Conservation (phyloP, 2,888 invertebrate genomes). For the Folsomia manolachei region DNA sequence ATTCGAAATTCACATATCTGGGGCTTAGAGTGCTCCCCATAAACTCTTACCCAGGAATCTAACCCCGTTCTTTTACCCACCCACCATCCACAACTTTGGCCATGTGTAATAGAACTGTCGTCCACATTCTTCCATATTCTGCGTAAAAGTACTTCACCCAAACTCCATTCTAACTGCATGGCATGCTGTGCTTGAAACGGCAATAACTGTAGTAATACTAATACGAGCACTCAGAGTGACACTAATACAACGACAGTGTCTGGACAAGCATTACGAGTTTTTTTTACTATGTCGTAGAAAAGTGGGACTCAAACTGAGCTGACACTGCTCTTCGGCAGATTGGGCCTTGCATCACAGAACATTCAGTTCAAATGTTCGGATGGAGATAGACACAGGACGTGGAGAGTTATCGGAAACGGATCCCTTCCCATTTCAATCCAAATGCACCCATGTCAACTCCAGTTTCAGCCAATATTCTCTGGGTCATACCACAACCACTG, state of each 20-base stretch:
- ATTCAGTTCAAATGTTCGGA: too few species aligned
- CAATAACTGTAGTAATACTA: neutral
- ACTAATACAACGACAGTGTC: conserved; percentile 1
- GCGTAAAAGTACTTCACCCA: too few species aligned
- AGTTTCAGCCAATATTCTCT: too few species aligned
- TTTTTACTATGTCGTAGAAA: neutral
- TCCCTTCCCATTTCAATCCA: neutral
- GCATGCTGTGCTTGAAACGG: neutral
- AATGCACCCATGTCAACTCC: neutral
- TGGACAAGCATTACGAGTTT: neutral
- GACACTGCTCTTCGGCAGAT: neutral
- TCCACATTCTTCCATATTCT: too few species aligned
- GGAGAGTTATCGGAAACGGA: neutral
- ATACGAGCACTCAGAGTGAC: conserved; percentile 5
- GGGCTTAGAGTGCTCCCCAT: neutral
- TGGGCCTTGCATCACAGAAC: neutral
- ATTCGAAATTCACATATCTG: neutral
- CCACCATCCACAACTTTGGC: too few species aligned
- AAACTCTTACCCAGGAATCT: neutral
- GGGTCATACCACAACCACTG: too few species aligned
- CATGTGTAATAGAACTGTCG: neutral
- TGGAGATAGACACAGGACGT: neutral
- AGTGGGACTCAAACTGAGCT: too few species aligned
- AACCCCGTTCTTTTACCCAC: neutral
- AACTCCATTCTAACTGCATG: too few species aligned